Conservation (phyloP, 2,113 vertebrate genomes). For the Casuarius casuarius region DNA sequence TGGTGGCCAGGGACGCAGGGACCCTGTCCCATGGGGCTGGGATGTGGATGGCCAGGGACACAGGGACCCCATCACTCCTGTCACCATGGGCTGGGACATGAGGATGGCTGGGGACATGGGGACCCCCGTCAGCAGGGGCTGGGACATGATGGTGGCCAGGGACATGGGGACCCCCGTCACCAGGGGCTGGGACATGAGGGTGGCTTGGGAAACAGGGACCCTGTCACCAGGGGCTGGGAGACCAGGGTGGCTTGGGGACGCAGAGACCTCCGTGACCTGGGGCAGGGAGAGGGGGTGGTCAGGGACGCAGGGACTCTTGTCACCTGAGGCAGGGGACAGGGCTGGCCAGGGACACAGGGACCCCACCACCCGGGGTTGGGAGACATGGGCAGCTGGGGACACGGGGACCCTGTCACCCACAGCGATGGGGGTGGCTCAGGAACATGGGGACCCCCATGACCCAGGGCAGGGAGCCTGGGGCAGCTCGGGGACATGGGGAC, state of each 20-base stretch:
- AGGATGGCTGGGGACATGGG: not conserved
- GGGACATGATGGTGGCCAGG: not conserved
- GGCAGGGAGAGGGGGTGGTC: too few relatives aligned
- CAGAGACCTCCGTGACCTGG: not conserved
- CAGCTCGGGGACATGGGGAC: not conserved
- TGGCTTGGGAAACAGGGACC: not conserved
- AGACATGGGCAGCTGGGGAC: too few relatives aligned
- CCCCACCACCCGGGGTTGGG: too few relatives aligned
- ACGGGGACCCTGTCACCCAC: not conserved
- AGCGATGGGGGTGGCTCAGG: too few relatives aligned
- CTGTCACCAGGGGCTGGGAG: not conserved
- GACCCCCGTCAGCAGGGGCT: not conserved
- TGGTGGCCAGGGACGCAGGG: not conserved
- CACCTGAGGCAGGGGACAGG: not conserved
- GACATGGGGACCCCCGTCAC: not conserved
- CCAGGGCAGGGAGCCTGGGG: too few relatives aligned
- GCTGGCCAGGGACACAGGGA: not conserved
- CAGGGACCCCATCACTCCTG: too few relatives aligned
- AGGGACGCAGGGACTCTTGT: not conserved
- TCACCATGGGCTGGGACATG: too few relatives aligned
- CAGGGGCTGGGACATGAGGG: not conserved
- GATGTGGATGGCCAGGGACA: not conserved
- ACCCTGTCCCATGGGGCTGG: not conserved
- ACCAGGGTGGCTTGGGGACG: too few relatives aligned
- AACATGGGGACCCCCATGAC: too few relatives aligned